phyloP scores from a whole-genome alignment of 2,113 vertebrate species.

The Melanostigma gelatinosum region DNA sequence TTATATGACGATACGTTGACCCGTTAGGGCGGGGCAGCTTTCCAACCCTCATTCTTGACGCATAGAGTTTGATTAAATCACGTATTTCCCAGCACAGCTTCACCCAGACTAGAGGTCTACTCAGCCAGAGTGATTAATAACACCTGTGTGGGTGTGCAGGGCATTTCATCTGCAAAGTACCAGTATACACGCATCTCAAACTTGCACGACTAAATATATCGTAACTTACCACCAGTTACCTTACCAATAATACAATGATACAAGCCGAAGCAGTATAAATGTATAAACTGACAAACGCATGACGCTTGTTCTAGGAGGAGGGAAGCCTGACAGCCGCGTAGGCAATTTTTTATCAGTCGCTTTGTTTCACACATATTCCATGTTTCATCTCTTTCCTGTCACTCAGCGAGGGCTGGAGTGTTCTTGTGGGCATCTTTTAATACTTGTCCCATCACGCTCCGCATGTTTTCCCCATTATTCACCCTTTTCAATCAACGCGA shows the following conservation, averaged over 20 bases:
- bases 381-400: slow-evolving; percentile 28
- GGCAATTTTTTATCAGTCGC: not conserved
- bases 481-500: slow-evolving; percentile 18
- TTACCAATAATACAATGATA: not conserved
- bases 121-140: not conserved
- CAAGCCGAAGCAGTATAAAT: not conserved
- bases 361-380: not conserved
- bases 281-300: not conserved
- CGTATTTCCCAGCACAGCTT: not conserved
- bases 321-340: not conserved
- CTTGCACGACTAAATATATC: not conserved
- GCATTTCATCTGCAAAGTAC: not conserved
- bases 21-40: not conserved
- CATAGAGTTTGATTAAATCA: not conserved
- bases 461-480: not conserved
- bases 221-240: too few relatives aligned
- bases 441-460: not conserved
- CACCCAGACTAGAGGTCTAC: not conserved
- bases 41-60: not conserved
- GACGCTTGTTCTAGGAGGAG: not conserved
- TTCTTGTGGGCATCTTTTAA: not conserved
- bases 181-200: not conserved
- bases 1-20: not conserved
- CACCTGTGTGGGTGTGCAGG: not conserved
- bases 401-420: not conserved